phyloP scores from a whole-genome alignment of 1,140 invertebrate genomes.

The Himalopsyche phryganea region DNA sequence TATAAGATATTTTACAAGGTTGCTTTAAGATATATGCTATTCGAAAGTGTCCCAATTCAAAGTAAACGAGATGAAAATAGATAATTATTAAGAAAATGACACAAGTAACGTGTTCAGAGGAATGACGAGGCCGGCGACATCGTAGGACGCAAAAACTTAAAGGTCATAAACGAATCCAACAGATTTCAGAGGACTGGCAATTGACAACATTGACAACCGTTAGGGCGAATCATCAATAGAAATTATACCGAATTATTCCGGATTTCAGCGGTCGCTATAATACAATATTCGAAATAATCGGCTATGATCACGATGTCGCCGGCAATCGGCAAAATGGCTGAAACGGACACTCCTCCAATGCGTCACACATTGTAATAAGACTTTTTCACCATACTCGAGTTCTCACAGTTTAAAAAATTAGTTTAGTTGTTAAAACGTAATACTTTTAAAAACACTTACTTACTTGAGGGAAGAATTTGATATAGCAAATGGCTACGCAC shows the following conservation, averaged over 20 bases:
- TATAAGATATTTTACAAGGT: too few relatives aligned
- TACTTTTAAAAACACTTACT: conserved; percentile 45
- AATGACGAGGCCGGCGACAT: conserved; percentile 19
- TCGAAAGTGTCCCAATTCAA: too few relatives aligned
- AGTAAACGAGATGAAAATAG: too few relatives aligned
- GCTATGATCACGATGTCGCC: conserved; percentile 51
- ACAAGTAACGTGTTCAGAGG: too few relatives aligned
- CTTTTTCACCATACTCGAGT: neutral
- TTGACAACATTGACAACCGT: too few relatives aligned
- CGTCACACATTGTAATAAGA: conserved; percentile 41
- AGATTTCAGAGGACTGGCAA: too few relatives aligned
- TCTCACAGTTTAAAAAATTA: too few relatives aligned
- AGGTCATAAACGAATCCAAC: conserved; percentile 14
- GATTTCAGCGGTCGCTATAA: too few relatives aligned
- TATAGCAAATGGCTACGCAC: conserved; percentile 52
- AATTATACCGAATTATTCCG: too few relatives aligned
- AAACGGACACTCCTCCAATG: conserved; percentile 53
- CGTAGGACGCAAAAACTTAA: conserved; percentile 15
- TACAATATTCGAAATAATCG: conserved; percentile 21
- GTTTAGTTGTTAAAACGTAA: neutral
- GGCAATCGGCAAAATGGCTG: conserved; percentile 53
- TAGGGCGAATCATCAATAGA: too few relatives aligned
- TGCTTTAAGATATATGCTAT: too few relatives aligned
- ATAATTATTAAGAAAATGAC: too few relatives aligned
- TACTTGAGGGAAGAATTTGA: conserved; percentile 54